phyloP scores from a whole-genome alignment of 2,113 vertebrate genomes.

The Podarcis raffonei region DNA sequence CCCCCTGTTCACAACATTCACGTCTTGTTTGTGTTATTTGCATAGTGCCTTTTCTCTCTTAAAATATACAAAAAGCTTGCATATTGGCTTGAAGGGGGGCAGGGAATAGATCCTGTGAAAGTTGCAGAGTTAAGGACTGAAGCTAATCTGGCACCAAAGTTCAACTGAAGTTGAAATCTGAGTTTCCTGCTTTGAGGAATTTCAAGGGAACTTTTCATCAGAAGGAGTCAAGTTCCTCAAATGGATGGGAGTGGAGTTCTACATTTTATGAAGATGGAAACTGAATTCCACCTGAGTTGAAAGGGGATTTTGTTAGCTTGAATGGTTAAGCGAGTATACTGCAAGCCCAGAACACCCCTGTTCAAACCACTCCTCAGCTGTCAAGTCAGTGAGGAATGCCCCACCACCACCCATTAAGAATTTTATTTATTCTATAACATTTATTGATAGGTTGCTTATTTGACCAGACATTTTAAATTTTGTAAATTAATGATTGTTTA shows the following conservation, averaged over 20 bases:
- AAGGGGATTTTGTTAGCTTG: background rate
- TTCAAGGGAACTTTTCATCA: background rate
- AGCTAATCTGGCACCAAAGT: background rate
- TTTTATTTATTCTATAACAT: no score
- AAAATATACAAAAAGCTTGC: conserved; percentile 1
- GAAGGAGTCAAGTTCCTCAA: background rate
- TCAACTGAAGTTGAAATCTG: background rate
- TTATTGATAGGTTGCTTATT: no score
- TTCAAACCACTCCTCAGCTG: background rate
- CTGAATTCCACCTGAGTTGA: no score
- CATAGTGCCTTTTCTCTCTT: background rate
- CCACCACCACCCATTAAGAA: no score
- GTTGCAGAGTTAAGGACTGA: background rate
- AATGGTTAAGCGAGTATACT: no score
- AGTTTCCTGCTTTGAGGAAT: background rate
- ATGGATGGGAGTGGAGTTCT: background rate
- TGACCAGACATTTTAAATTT: no score
- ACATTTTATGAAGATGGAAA: background rate
- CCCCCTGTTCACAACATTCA: background rate
- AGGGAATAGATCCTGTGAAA: background rate
- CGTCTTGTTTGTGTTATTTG: background rate
- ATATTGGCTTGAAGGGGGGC: background rate
- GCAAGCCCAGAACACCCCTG: background rate
- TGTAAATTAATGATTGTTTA: no score
- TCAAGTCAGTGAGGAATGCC: background rate